phyloP scores from a whole-genome alignment of 2,888 invertebrate species.

The Mythimna vitellina region DNA sequence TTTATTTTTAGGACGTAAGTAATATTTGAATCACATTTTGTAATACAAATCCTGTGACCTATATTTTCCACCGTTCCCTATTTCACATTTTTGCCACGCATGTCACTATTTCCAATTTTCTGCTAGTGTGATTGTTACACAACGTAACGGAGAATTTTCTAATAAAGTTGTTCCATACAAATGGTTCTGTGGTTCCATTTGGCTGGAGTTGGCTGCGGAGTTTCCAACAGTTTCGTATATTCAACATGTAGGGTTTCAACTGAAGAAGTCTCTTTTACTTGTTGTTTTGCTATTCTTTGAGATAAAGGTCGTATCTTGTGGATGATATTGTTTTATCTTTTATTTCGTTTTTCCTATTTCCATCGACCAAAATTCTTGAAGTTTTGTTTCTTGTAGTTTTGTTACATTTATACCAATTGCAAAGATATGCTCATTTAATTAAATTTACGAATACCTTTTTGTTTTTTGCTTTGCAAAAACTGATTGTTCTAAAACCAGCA shows the following conservation, averaged over 20 bases:
- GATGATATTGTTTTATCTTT: conserved; percentile 26
- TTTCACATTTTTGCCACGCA: conserved; percentile 56
- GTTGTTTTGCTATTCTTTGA: conserved; percentile 33
- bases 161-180: conserved; percentile 67
- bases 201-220: conserved; percentile 44
- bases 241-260: conserved; percentile 41
- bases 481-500: conserved; percentile 17
- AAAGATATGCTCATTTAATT: conserved; percentile 14
- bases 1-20: not conserved
- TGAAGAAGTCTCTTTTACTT: conserved; percentile 40
- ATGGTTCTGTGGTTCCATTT: conserved; percentile 61
- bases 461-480: conserved; percentile 13
- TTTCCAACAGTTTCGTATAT: conserved; percentile 39
- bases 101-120: conserved; percentile 75
- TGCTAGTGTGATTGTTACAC: conserved; percentile 64
- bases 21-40: conserved; percentile 1
- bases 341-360: conserved; percentile 14
- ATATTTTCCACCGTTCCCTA: conserved; percentile 16
- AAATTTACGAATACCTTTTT: not conserved
- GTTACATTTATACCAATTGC: not conserved
- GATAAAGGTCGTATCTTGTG: not conserved
- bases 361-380: not conserved
- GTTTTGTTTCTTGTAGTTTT: not conserved
- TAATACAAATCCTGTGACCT: conserved; percentile 13
- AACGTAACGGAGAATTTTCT: conserved; percentile 61